Evolutionary conservation across 2,797 vertebrate species (phyloP), one percentile per base, ranked within the genome.

Genomic region (Capromys pilorides): DNA sequence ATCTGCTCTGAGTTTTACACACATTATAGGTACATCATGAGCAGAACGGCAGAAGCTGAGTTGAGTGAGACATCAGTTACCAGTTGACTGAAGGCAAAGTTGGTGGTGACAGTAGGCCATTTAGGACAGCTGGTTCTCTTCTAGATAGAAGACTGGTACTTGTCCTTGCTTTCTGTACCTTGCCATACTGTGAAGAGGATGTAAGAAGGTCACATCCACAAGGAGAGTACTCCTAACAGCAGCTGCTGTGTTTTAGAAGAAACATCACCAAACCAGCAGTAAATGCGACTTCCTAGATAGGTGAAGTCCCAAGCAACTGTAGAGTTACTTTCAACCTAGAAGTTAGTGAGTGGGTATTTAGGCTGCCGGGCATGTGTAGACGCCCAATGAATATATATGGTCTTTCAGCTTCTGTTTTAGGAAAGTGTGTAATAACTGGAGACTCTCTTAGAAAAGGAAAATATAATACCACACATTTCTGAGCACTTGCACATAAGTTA

Each of bases 231-330:
- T 6, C 64, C 41, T 21, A 62, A 49, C 7, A 79, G 24, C 62
- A 83, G 41, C 45, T 36, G 62, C 57, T 86, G 73, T 78, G 51
- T 86, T 90, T 36, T 21, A 51, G 45, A 31, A 41, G 21, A 36
- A 10, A 83, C 57, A 10, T 9, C 26, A 59, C 24, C n/a, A 84
- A 22, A 33, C 86, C 36, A 77, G 28, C 92, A 83, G n/a, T 88
- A 78, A 93, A 80, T 77, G 54, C 86, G 49, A 12, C 45, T 86
- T 86, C 87, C 33, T 31, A 89, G 64, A 54, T 85, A 67, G 85
- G 36, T 36, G 36, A 86, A 83, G 71, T n/a, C 61, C 54, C 41
- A 13, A 78, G 77, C 77, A 33, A n/a, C 84, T 85, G 4, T 80
- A 21, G 88, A 66, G 84, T 57, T 94, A 45, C 14, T 51, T 91